A percentile compares a stretch with the other conserved stretches of the same genome.
These are phyloP conservation scores for Dipus sagitta DNA, from an alignment of 2,797 vertebrate species.

Conservation along the genomic window DNA sequence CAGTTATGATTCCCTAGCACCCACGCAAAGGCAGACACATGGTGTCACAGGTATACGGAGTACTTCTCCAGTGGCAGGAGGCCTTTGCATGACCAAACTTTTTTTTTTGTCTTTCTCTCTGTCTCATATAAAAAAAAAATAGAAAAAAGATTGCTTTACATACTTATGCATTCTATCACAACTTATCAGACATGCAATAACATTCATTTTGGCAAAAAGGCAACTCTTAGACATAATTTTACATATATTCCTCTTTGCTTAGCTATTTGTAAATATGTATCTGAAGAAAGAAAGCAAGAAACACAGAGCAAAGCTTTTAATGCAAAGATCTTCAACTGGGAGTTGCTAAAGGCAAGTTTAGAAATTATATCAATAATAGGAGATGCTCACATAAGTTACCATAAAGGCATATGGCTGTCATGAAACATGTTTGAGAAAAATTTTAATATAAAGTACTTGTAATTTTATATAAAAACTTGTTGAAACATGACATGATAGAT, in stretches of 20 bases:
- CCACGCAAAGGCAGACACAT: too few species aligned
- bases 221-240: not conserved
- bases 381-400: conserved; percentile 1
- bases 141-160: not conserved
- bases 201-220: not conserved
- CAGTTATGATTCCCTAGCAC: too few species aligned
- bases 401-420: not conserved
- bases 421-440: not conserved
- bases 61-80: too few species aligned
- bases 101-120: too few species aligned
- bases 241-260: not conserved
- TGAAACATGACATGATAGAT: not conserved
- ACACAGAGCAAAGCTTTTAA: not conserved
- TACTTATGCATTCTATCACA: not conserved
- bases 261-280: not conserved
- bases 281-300: not conserved
- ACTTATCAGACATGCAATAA: not conserved
- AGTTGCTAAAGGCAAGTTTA: conserved; percentile 11
- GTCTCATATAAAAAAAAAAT: not conserved
- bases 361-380: not conserved
- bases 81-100: too few species aligned
- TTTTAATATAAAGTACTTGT: not conserved
- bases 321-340: not conserved
- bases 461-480: conserved; percentile 4
- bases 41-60: too few species aligned